Evolutionary conservation across 2,797 vertebrate species (phyloP), one percentile per base, ranked within the genome.

Genomic region (Sebastes dallii): DNA sequence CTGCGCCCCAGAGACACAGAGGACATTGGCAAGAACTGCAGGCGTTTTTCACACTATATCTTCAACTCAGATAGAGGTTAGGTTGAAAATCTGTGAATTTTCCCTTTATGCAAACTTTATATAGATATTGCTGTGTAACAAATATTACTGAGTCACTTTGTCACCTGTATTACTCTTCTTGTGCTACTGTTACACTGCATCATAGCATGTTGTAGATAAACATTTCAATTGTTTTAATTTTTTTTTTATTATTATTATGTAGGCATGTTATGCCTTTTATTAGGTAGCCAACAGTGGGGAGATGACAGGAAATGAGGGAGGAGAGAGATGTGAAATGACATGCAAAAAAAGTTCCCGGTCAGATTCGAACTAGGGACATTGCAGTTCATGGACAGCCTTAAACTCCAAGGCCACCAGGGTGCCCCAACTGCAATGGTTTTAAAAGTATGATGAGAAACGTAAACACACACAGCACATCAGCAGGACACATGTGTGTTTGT

Each of bases 21-120:
- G 42, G 16, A 46, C 42, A 46, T 18, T 18, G 42, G 0, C 42
- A 46, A 46, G 42, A 46, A 46, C 42, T 18, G 42, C 42, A 46
- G 42, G 42, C 16, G 1, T 46, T 46, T 46, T 46, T 46, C 42
- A 46, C 42, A 8, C 42, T 18, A 46, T 18, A 46, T 18, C 16
- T 46, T 18, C 1, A 46, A 46, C 42, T 46, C 42, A 46, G 42
- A 46, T 8, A 46, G 16, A 46, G 42, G 0, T 18, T 1, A 46
- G 42, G 16, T 18, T 18, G 42, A 46, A 8, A 46, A 46, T 46
- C 1, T 46, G 16, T 46, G 14, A 46, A 0, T 46, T 46, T 46
- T 42, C 0, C 13, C 0, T 46, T 46, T 18, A 18, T 46, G 16
- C 0, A 46, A 46, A 1, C 14, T 18, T 46, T 46, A 46, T 1